Percentiles rank a stretch among this genome's conserved stretches.
phyloP scores from a whole-genome alignment of 2,888 invertebrate species.

The Heliconius erato region DNA sequence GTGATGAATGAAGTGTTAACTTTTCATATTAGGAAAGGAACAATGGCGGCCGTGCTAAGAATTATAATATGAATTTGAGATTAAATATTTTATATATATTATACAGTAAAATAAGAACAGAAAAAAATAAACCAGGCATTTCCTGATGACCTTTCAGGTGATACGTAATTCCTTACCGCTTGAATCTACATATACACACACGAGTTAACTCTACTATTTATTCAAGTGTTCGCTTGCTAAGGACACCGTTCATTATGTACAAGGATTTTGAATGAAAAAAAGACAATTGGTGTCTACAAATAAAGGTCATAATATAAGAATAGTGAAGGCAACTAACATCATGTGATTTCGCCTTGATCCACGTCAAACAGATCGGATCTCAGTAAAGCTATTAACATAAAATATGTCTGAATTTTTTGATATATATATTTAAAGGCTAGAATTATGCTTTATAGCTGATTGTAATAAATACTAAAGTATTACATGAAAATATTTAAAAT shows the following conservation, averaged over 20 bases:
- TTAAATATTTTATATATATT: not conserved
- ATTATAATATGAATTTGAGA: conserved; percentile 40
- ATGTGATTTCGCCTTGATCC: conserved; percentile 73
- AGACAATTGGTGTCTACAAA: conserved; percentile 73
- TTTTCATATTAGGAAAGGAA: conserved; percentile 44
- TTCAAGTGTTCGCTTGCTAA: conserved; percentile 73
- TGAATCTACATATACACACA: conserved; percentile 38
- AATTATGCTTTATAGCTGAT: not conserved
- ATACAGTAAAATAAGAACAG: not conserved
- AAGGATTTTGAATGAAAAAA: conserved; percentile 77
- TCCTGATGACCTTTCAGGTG: conserved; percentile 49
- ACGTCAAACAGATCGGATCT: conserved; percentile 57
- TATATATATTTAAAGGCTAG: not conserved
- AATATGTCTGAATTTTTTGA: not conserved
- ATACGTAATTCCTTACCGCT: conserved; percentile 44
- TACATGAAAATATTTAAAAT: not conserved
- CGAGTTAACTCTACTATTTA: conserved; percentile 67
- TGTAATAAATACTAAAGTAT: not conserved
- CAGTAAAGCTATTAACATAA: conserved; percentile 41
- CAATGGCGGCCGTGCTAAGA: conserved; percentile 47
- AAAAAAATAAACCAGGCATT: conserved; percentile 34
- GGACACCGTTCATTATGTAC: conserved; percentile 78
- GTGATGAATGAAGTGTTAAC: conserved; percentile 51
- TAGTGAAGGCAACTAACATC: conserved; percentile 67
- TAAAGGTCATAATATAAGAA: conserved; percentile 70